Percentiles rank a stretch among this genome's conserved stretches.
phyloP scores from a whole-genome alignment of 1,140 invertebrate genomes.

The Formica exsecta region DNA sequence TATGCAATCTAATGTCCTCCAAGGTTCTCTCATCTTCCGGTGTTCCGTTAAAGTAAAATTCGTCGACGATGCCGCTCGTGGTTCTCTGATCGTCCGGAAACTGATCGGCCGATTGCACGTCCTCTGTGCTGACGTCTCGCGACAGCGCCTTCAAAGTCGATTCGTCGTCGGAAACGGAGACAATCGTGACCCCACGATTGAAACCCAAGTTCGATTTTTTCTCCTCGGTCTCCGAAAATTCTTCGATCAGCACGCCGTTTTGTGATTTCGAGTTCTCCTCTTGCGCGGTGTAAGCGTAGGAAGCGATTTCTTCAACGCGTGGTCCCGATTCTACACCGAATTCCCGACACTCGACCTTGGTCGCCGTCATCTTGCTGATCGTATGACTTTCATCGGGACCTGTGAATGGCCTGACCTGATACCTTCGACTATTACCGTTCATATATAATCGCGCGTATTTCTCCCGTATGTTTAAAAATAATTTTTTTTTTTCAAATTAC shows the following conservation, averaged over 20 bases:
- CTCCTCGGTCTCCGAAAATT: constrained; percentile 88
- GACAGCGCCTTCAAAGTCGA: constrained; percentile 88
- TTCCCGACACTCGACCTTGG: constrained; percentile 88
- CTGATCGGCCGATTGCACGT: constrained; percentile 79
- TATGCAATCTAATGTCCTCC: constrained; percentile 74
- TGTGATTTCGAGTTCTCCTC: constrained; percentile 81
- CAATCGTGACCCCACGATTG: constrained; percentile 88
- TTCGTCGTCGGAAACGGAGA: constrained; percentile 90
- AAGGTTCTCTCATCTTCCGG: constrained; percentile 74
- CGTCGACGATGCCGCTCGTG: constrained; percentile 75
- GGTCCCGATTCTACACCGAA: constrained; percentile 84
- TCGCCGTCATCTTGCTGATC: constrained; percentile 89
- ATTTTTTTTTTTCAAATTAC: neutral
- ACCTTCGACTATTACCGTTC: constrained; percentile 41
- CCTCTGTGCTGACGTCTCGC: constrained; percentile 88
- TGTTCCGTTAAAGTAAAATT: constrained; percentile 73
- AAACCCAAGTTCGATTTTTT: constrained; percentile 84
- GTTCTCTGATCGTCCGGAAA: constrained; percentile 75
- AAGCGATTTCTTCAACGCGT: constrained; percentile 88
- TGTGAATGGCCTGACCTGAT: constrained; percentile 81
- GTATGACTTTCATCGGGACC: constrained; percentile 89
- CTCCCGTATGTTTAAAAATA: constrained; percentile 18
- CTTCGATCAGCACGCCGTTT: constrained; percentile 87
- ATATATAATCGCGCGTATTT: neutral
- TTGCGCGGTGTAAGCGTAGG: constrained; percentile 86